phyloP scores from a whole-genome alignment of 2,888 invertebrate species.

The Meliscaeva auricollis region DNA sequence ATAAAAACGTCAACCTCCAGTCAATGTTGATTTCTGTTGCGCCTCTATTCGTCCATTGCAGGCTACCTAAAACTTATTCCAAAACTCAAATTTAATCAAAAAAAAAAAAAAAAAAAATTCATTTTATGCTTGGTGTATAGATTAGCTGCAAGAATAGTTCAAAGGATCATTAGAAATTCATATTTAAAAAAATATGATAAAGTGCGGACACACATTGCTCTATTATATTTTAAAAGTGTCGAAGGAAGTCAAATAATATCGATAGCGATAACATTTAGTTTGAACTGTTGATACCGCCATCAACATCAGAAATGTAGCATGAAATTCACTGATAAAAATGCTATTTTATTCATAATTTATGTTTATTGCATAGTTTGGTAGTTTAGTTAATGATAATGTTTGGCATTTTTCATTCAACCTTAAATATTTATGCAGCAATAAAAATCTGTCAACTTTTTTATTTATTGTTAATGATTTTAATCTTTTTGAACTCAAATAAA shows the following conservation, averaged over 20 bases:
- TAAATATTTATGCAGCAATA: slow-evolving; percentile 10
- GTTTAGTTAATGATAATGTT: slow-evolving; percentile 32
- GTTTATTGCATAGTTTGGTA: slow-evolving; percentile 43
- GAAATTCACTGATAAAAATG: slow-evolving; percentile 47
- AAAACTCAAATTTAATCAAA: no score
- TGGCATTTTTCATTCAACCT: slow-evolving; percentile 11
- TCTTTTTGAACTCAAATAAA: slow-evolving; percentile 12
- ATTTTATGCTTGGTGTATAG: not conserved
- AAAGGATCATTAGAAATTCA: not conserved
- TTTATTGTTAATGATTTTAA: slow-evolving; percentile 14
- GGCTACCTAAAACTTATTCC: no score
- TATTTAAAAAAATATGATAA: not conserved
- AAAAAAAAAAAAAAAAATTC: not conserved
- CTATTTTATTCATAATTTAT: slow-evolving; percentile 35
- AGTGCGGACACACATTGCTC: not conserved
- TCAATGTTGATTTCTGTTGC: no score
- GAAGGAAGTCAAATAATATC: not conserved
- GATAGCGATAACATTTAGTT: slow-evolving; percentile 2
- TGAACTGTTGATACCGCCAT: slow-evolving; percentile 7
- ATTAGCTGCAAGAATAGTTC: not conserved
- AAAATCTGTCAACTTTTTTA: slow-evolving; percentile 27
- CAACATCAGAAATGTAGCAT: not conserved
- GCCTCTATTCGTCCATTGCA: no score
- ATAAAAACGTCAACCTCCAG: no score
- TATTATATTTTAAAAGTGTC: not conserved